phyloP scores from a whole-genome alignment of 2,797 vertebrate species.

The Valencia hispanica region DNA sequence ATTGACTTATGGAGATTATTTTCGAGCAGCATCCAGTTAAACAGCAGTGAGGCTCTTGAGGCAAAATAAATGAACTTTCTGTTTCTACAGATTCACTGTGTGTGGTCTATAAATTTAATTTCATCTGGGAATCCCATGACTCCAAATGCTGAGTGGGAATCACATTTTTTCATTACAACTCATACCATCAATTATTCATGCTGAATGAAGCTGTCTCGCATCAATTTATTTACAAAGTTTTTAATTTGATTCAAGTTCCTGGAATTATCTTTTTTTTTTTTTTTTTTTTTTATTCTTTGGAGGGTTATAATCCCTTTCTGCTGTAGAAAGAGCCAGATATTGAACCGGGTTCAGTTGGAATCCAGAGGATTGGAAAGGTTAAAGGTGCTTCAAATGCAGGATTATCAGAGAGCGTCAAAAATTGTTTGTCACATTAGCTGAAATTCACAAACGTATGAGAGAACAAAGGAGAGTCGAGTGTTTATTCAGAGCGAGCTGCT shows the following conservation, averaged over 20 bases:
- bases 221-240: conserved; percentile 7
- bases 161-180: neutral
- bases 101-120: neutral
- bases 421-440: neutral
- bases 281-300: too few relatives aligned
- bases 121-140: neutral
- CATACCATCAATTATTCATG: neutral
- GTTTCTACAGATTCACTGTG: neutral
- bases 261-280: too few relatives aligned
- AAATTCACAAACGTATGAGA: too few relatives aligned
- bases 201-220: neutral
- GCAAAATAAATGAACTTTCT: neutral
- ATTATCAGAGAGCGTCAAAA: neutral
- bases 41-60: neutral
- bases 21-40: neutral
- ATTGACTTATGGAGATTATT: neutral
- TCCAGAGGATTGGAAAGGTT: neutral
- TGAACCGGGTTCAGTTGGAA: neutral
- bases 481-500: neutral
- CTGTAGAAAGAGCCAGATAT: neutral
- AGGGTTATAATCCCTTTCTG: neutral
- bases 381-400: neutral
- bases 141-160: neutral
- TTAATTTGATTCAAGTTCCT: neutral
- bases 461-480: too few relatives aligned